Evolutionary conservation across 1,140 invertebrate species (phyloP).

Genomic region (Akabosia matsudoensis): DNA sequence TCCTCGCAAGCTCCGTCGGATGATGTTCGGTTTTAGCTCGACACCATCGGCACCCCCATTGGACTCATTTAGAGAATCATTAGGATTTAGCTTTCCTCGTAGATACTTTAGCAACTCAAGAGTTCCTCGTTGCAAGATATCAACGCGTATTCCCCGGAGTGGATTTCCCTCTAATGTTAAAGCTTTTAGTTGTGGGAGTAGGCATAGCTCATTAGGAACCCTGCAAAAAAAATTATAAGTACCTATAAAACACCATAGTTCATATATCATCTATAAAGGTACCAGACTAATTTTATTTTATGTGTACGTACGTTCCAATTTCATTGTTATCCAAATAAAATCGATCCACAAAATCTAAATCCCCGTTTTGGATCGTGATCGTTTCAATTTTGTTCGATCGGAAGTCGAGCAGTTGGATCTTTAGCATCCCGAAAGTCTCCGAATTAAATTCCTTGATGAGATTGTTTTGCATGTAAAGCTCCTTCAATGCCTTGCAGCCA

Average conservation of each 20-base stretch:
- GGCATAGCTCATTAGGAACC: conserved; percentile 69
- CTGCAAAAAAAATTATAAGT: conserved; percentile 53
- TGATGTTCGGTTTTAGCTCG: conserved; percentile 18
- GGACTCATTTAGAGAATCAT: conserved; percentile 17
- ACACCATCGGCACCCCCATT: conserved; percentile 39
- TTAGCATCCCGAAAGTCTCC: conserved; percentile 28
- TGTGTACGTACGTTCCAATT: conserved; percentile 34
- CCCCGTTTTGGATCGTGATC: conserved; percentile 31
- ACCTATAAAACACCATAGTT: too few species aligned
- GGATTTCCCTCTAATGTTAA: conserved; percentile 82
- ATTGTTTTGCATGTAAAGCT: conserved; percentile 49
- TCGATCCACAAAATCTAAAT: conserved; percentile 43
- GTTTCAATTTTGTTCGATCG: conserved; percentile 41
- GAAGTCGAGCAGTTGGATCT: conserved; percentile 41
- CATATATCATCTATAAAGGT: too few species aligned
- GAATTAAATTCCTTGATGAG: conserved; percentile 36
- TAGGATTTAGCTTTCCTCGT: conserved; percentile 57
- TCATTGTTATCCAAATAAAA: conserved; percentile 46
- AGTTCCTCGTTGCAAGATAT: conserved; percentile 77
- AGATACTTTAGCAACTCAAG: conserved; percentile 74
- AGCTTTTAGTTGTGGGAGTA: conserved; percentile 74
- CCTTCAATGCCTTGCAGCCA: conserved; percentile 41
- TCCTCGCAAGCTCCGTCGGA: conserved; percentile 14
- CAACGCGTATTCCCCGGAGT: conserved; percentile 68
- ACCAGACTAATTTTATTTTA: not conserved